phyloP scores from a whole-genome alignment of 2,113 vertebrate genomes.

The Alethe diademata region DNA sequence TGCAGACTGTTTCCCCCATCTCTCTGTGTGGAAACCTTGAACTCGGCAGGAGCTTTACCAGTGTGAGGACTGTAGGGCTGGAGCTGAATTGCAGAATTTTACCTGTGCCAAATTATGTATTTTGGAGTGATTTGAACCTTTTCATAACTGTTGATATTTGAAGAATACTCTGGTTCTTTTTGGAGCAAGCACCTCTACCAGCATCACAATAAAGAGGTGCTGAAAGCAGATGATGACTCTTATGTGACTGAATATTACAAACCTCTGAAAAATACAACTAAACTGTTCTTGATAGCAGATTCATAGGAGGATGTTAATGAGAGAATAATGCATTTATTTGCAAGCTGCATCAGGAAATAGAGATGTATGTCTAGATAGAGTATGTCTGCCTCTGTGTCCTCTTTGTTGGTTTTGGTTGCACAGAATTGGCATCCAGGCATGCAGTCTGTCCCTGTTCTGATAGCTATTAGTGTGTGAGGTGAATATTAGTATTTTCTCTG shows the following conservation, averaged over 20 bases:
- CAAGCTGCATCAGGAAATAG: background rate
- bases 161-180: background rate
- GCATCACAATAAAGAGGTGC: background rate
- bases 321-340: background rate
- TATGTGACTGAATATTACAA: background rate
- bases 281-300: background rate
- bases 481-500: background rate
- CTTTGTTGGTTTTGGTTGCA: background rate
- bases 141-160: background rate
- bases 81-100: background rate
- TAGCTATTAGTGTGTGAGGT: background rate
- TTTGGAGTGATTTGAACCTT: background rate
- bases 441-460: background rate
- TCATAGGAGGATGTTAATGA: background rate
- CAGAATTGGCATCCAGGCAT: background rate
- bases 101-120: background rate
- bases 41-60: background rate
- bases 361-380: background rate
- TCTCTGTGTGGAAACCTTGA: background rate
- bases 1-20: background rate
- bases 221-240: background rate
- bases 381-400: background rate
- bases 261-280: background rate
- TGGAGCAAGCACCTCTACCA: background rate
- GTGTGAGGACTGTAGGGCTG: background rate